Evolutionary conservation across 1,140 invertebrate species (phyloP).

Genomic region (Olivierus martensii): DNA sequence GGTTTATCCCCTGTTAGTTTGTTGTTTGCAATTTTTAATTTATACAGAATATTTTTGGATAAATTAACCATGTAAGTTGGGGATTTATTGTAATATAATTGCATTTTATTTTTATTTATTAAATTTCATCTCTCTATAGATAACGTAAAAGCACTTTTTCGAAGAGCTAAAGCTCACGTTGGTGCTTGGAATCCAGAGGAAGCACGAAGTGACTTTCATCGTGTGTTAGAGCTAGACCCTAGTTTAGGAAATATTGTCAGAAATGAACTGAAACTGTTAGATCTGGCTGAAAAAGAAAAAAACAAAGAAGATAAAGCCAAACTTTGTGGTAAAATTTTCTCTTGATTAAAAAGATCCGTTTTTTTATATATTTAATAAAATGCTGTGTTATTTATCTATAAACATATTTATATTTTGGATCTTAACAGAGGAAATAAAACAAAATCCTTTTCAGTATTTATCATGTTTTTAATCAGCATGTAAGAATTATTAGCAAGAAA

Average conservation of each 20-base stretch:
- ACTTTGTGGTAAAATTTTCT: constrained; percentile 49
- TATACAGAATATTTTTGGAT: no score
- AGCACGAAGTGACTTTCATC: constrained; percentile 58
- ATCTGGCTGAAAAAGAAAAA: constrained; percentile 47
- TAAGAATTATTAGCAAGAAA: no score
- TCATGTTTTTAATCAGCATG: no score
- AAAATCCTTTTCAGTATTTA: no score
- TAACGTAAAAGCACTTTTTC: constrained; percentile 82
- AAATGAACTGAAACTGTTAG: constrained; percentile 57
- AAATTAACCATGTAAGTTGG: no score
- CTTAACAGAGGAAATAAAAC: no score
- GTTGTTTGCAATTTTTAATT: no score
- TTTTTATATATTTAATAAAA: neutral
- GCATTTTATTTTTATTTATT: no score
- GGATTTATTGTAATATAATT: no score
- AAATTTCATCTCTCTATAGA: constrained; percentile 36
- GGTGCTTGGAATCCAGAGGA: constrained; percentile 74
- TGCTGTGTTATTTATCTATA: no score
- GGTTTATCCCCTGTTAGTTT: no score
- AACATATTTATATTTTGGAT: no score
- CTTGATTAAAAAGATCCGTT: constrained; percentile 9
- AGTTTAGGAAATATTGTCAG: constrained; percentile 42
- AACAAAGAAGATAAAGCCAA: constrained; percentile 51
- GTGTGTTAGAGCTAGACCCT: constrained; percentile 49
- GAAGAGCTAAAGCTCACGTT: constrained; percentile 75